phyloP scores from a whole-genome alignment of 2,113 vertebrate genomes.

The Microtus ochrogaster region DNA sequence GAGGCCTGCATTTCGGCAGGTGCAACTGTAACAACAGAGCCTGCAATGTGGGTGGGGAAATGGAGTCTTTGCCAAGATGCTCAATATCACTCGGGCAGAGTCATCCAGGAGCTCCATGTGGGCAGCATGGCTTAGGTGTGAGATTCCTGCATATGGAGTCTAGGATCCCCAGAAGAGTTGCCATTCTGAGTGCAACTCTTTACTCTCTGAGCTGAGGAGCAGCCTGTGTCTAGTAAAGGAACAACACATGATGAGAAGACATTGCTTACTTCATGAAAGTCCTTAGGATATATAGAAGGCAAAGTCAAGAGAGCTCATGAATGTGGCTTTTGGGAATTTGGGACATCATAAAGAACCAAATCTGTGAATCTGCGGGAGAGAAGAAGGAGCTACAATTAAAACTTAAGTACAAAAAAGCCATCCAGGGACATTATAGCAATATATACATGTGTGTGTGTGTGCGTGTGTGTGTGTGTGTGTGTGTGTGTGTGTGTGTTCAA shows the following conservation, averaged over 20 bases:
- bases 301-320: neutral
- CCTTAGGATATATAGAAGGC: neutral
- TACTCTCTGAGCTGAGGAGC: neutral
- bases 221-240: neutral
- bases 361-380: neutral
- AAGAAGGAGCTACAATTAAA: neutral
- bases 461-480: too few species aligned
- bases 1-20: neutral
- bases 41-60: rapidly evolving
- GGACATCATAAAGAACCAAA: neutral
- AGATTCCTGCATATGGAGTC: neutral
- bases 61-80: neutral
- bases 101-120: too few species aligned
- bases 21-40: too few species aligned
- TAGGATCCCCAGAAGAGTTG: neutral
- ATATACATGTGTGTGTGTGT: too few species aligned
- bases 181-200: neutral
- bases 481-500: too few species aligned
- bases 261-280: neutral
- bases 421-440: neutral
- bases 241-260: rapidly evolving
- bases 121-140: neutral
- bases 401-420: neutral
- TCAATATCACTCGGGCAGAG: too few species aligned
- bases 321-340: neutral